phyloP scores from a whole-genome alignment of 2,888 invertebrate species.

The Aphodius sticticus region DNA sequence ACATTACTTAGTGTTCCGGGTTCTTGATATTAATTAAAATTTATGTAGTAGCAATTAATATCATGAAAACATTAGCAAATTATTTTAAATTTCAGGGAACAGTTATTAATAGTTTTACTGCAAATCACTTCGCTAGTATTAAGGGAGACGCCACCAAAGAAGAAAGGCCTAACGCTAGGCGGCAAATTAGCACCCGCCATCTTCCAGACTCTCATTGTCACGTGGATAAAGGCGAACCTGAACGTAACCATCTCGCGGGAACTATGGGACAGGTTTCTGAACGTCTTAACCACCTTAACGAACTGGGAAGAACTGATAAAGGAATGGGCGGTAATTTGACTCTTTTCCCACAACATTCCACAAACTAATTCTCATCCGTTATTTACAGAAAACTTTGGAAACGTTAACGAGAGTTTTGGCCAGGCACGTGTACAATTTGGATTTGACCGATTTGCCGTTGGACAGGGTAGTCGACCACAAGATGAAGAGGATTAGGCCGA shows the following conservation, averaged over 20 bases:
- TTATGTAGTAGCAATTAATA: background rate
- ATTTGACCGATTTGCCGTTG: slow-evolving; percentile 85
- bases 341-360: too few relatives aligned
- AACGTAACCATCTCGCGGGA: slow-evolving; percentile 89
- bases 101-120: slow-evolving; percentile 82
- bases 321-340: slow-evolving; percentile 85
- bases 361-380: too few relatives aligned
- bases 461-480: slow-evolving; percentile 83
- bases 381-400: slow-evolving; percentile 89
- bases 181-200: slow-evolving; percentile 86
- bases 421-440: slow-evolving; percentile 92
- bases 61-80: background rate
- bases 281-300: slow-evolving; percentile 85
- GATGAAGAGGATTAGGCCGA: slow-evolving; percentile 68
- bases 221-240: slow-evolving; percentile 97
- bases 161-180: slow-evolving; percentile 78
- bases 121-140: slow-evolving; percentile 92
- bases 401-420: slow-evolving; percentile 94
- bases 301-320: slow-evolving; percentile 94
- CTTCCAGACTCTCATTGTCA: slow-evolving; percentile 94
- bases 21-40: background rate
- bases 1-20: too few relatives aligned
- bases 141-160: slow-evolving; percentile 78
- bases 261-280: slow-evolving; percentile 93
- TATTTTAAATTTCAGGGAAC: slow-evolving; percentile 71